phyloP scores from a whole-genome alignment of 23 tunicate species.

The Pegea sp. region DNA sequence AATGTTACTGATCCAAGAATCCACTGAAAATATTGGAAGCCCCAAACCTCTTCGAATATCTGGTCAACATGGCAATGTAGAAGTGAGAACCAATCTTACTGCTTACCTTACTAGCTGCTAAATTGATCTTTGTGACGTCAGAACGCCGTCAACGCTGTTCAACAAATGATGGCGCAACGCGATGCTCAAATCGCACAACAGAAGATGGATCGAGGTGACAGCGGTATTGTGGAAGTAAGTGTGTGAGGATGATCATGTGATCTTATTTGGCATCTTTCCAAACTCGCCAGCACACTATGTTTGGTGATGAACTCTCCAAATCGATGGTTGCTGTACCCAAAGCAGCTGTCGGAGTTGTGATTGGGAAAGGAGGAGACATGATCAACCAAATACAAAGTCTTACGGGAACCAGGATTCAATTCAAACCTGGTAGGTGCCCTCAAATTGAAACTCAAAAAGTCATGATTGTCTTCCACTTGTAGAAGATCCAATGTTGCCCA shows the following conservation, averaged over 20 bases:
- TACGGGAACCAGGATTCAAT: constrained; percentile 84
- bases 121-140: too few relatives aligned
- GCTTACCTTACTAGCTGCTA: too few relatives aligned
- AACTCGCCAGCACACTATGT: constrained; percentile 13
- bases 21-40: constrained; percentile 71
- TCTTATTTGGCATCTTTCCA: too few relatives aligned
- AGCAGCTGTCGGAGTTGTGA: constrained; percentile 98
- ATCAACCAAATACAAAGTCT: constrained; percentile 82
- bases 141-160: constrained; percentile 69
- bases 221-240: constrained; percentile 5
- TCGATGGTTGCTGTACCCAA: constrained; percentile 65
- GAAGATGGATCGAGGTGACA: constrained; percentile 23
- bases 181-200: constrained; percentile 70
- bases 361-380: constrained; percentile 98
- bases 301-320: constrained; percentile 26
- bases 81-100: too few relatives aligned
- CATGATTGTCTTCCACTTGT: too few relatives aligned
- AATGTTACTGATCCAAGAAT: constrained; percentile 76
- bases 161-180: constrained; percentile 86
- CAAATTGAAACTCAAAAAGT: too few relatives aligned
- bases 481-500: constrained; percentile 73
- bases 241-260: too few relatives aligned
- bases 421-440: too few relatives aligned
- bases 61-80: constrained; percentile 56
- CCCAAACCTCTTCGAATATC: constrained; percentile 72